These are phyloP conservation scores for Spicauda simplicius DNA, from an alignment of 2,888 invertebrate species.

Conservation along the genomic window DNA sequence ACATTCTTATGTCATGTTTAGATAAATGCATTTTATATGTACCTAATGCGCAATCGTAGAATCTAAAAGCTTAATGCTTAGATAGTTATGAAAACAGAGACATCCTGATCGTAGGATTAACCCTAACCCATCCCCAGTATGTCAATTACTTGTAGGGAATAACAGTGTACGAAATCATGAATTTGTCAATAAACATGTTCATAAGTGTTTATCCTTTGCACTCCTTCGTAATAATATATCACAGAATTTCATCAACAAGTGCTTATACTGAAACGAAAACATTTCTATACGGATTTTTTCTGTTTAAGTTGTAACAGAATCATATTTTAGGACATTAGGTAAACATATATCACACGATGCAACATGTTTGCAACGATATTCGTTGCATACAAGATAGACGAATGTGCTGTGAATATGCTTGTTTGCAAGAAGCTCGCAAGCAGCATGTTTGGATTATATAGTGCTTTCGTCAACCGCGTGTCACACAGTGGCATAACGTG, in stretches of 20 bases:
- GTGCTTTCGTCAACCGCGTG: no score
- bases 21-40: constrained; percentile 7
- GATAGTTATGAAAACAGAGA: not conserved
- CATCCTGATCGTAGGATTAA: constrained; percentile 9
- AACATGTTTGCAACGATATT: no score
- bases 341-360: no score
- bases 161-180: not conserved
- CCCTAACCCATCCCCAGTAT: constrained; percentile 26
- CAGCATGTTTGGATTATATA: no score
- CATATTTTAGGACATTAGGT: no score
- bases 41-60: constrained; percentile 11
- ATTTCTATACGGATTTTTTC: no score
- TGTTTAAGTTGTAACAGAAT: no score
- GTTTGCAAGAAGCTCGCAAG: no score
- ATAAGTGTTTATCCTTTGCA: not conserved
- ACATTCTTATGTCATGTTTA: constrained; percentile 13
- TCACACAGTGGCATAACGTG: no score
- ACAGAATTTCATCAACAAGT: not conserved
- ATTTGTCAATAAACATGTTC: not conserved
- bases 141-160: constrained; percentile 20
- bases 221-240: not conserved
- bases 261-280: no score
- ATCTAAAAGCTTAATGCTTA: constrained; percentile 16
- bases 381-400: no score
- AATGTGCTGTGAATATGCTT: no score